Conservation (phyloP, 2,797 vertebrate genomes). For the Borostomias antarcticus region DNA sequence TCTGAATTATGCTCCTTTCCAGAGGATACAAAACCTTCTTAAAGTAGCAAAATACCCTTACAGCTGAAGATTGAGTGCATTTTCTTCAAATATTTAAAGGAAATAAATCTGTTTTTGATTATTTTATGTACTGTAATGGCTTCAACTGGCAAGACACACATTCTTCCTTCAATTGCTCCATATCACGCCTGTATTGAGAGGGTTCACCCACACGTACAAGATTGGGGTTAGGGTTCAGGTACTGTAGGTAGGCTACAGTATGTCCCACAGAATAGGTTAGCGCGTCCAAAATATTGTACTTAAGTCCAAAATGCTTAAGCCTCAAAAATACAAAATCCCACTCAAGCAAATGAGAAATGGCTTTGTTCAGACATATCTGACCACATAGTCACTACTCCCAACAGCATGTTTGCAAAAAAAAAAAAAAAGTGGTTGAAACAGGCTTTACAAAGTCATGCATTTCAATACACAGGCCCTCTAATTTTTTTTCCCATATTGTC, state of each 20-base stretch:
- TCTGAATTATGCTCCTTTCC: background rate
- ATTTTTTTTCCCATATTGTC: too few species aligned
- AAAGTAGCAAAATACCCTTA: constrained; percentile 7
- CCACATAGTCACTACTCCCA: constrained; percentile 45
- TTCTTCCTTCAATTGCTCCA: background rate
- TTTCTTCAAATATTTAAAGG: constrained; percentile 2
- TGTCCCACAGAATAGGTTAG: too few species aligned
- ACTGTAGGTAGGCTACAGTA: too few species aligned
- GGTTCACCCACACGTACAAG: too few species aligned
- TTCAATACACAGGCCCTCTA: too few species aligned
- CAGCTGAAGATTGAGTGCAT: background rate
- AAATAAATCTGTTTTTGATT: constrained; percentile 19
- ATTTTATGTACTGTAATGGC: constrained; percentile 1
- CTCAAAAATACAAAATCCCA: constrained; percentile 26
- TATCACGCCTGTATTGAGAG: constrained; percentile 37
- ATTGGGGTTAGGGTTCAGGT: too few species aligned
- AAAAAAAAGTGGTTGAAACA: constrained; percentile 26
- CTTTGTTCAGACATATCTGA: constrained; percentile 51
- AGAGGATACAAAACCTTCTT: background rate
- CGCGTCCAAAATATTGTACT: too few species aligned
- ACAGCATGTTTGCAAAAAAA: constrained; percentile 22
- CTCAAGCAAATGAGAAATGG: constrained; percentile 37
- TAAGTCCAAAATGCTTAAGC: too few species aligned
- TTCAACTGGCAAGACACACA: background rate
- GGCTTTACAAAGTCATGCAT: too few species aligned